Evolutionary conservation across 2,888 invertebrate species (phyloP).

Genomic region (Hypolimnas misippus): DNA sequence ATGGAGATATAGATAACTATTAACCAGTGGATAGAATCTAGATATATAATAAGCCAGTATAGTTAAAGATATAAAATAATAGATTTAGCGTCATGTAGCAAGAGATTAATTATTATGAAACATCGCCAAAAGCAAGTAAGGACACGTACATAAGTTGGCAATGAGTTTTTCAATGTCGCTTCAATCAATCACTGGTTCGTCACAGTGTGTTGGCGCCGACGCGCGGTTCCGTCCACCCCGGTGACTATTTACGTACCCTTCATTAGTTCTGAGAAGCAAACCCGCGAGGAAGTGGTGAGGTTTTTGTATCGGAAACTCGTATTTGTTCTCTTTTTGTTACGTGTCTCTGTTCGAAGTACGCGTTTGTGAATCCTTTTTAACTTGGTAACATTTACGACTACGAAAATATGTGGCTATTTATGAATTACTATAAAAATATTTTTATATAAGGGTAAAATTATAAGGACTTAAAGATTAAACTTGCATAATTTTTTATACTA

Average conservation of each 20-base stretch:
- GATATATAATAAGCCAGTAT: too few relatives aligned
- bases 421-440: not conserved
- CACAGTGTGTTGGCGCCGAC: constrained; percentile 62
- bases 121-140: not conserved
- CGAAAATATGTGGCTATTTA: not conserved
- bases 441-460: too few relatives aligned
- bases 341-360: constrained; percentile 48
- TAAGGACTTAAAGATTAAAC: too few relatives aligned
- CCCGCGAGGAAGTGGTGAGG: constrained; percentile 67
- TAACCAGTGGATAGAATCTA: too few relatives aligned
- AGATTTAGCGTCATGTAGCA: too few relatives aligned
- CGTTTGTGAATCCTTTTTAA: constrained; percentile 36
- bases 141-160: constrained; percentile 24
- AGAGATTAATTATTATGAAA: not conserved
- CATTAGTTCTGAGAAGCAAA: constrained; percentile 78
- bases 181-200: constrained; percentile 71
- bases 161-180: constrained; percentile 66
- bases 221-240: constrained; percentile 65
- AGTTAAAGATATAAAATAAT: too few relatives aligned
- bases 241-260: constrained; percentile 77
- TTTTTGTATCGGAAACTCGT: constrained; percentile 79
- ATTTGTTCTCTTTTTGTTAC: constrained; percentile 65
- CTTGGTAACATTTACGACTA: not conserved
- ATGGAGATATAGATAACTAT: too few relatives aligned
- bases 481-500: too few relatives aligned